phyloP scores from a whole-genome alignment of 2,113 vertebrate genomes.

The Callospermophilus lateralis region DNA sequence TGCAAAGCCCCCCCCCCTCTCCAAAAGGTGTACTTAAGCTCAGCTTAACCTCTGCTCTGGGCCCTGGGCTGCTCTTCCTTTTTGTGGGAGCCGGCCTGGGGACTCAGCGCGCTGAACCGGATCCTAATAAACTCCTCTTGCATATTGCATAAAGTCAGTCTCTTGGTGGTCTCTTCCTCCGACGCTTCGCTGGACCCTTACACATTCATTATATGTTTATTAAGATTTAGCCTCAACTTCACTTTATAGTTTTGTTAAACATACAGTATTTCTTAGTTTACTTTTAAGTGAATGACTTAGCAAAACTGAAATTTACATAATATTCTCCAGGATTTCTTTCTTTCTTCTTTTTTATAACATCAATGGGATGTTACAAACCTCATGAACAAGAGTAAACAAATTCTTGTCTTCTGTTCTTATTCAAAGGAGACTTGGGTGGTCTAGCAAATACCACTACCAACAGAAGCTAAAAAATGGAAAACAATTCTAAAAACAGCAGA shows the following conservation, averaged over 20 bases:
- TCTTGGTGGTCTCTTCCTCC: too few species aligned
- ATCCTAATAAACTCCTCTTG: too few species aligned
- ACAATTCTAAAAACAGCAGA: constrained; percentile 19
- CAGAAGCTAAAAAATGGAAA: constrained; percentile 21
- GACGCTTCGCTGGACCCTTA: too few species aligned
- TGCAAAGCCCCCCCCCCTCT: too few species aligned
- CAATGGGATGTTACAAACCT: neutral
- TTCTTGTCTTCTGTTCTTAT: neutral
- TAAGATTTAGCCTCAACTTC: neutral
- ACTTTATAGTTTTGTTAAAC: neutral
- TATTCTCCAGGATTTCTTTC: neutral
- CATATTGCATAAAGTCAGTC: too few species aligned
- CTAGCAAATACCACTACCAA: neutral
- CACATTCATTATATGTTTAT: neutral
- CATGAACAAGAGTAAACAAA: neutral
- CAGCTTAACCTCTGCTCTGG: too few species aligned
- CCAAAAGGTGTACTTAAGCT: too few species aligned
- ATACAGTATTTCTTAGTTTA: neutral
- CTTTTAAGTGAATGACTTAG: constrained; percentile 47
- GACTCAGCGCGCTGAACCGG: too few species aligned
- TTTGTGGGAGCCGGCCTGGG: too few species aligned
- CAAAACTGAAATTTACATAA: neutral
- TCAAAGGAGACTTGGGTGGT: neutral
- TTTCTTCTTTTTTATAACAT: neutral
- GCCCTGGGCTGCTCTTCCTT: too few species aligned